Conservation (phyloP, 2,113 vertebrate species). For the Triplophysa tibetana region DNA sequence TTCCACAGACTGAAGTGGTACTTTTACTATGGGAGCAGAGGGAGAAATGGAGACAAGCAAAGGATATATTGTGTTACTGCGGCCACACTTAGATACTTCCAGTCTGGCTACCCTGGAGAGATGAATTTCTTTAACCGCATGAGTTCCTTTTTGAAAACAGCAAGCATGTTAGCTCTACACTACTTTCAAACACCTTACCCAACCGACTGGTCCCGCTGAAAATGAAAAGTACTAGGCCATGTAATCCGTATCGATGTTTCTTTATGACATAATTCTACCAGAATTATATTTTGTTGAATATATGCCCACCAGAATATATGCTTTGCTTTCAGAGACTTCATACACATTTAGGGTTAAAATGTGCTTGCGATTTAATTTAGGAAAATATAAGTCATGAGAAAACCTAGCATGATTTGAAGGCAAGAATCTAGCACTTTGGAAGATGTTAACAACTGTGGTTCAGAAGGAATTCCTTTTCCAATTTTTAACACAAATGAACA, state of each 20-base stretch:
- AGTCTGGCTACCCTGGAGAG: slow-evolving; percentile 17
- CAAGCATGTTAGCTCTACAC: background rate
- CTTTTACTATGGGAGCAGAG: background rate
- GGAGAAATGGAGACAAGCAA: background rate
- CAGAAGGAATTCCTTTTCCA: no score
- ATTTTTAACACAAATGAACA: no score
- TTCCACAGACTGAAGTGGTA: background rate
- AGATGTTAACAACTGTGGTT: no score
- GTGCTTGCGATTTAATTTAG: no score
- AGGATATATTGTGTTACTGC: background rate
- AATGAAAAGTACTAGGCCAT: background rate
- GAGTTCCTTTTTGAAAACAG: background rate
- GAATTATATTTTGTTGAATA: background rate
- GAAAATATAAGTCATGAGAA: no score
- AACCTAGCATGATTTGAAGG: no score
- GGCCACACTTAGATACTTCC: background rate
- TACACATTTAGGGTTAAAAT: no score
- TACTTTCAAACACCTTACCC: background rate
- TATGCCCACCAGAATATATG: background rate
- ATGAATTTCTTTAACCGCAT: slow-evolving; percentile 1
- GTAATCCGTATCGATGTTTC: background rate
- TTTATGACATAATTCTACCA: background rate
- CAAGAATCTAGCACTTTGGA: no score
- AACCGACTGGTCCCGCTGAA: background rate
- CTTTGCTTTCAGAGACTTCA: background rate